phyloP scores from a whole-genome alignment of 2,797 vertebrate genomes.

The Myotis pilosus region DNA sequence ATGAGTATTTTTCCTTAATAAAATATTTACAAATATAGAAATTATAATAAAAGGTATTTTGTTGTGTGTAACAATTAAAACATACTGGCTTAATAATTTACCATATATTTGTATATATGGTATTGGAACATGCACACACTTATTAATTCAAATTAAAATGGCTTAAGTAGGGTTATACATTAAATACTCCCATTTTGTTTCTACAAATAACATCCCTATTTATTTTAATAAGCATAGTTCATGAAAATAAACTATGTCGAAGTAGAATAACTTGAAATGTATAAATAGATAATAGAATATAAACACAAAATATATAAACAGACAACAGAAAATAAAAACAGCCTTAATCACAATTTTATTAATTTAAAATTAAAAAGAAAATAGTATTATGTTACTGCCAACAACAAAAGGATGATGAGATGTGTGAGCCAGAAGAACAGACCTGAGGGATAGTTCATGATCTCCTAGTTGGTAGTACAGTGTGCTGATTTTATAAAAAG shows the following conservation, averaged over 20 bases:
- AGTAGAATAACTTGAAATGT: conserved; percentile 12
- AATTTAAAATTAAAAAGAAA: conserved; percentile 1
- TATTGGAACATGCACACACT: background rate
- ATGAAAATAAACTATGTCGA: conserved; percentile 35
- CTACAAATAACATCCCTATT: background rate
- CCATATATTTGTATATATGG: background rate
- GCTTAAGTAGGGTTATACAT: background rate
- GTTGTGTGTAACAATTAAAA: conserved; percentile 9
- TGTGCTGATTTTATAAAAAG: conserved; percentile 96
- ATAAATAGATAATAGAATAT: background rate
- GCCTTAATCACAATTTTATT: background rate
- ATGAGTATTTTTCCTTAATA: background rate
- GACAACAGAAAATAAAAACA: background rate
- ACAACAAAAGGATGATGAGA: background rate
- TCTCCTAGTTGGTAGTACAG: conserved; percentile 97
- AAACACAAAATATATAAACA: background rate
- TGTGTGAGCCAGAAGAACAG: conserved; percentile 67
- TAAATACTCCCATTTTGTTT: background rate
- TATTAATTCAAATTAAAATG: conserved; percentile 27
- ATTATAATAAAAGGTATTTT: background rate
- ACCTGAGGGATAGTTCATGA: conserved; percentile 97
- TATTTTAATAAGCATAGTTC: background rate
- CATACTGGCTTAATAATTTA: background rate
- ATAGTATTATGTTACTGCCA: background rate
- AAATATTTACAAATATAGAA: background rate